Evolutionary conservation across 1,140 invertebrate genomes (phyloP).

Genomic region (Formica exsecta): DNA sequence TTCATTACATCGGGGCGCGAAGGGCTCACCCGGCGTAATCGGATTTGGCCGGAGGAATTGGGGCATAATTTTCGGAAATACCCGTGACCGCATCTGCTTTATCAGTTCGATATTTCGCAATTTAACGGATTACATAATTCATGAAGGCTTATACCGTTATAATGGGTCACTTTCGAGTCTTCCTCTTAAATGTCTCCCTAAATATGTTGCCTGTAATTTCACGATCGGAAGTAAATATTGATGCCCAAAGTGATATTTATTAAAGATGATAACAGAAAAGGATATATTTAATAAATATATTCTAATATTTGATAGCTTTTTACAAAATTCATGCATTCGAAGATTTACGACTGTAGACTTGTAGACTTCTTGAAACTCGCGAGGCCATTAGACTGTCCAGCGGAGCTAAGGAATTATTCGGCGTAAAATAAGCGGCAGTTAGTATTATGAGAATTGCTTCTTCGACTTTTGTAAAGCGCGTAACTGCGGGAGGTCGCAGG

Average conservation of each 20-base stretch:
- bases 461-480: slow-evolving; percentile 43
- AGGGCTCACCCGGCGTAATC: slow-evolving; percentile 61
- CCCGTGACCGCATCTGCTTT: slow-evolving; percentile 56
- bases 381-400: not conserved
- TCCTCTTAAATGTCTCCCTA: slow-evolving; percentile 25
- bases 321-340: not conserved
- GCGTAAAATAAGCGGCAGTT: slow-evolving; percentile 54
- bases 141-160: slow-evolving; percentile 35
- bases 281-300: not conserved
- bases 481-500: slow-evolving; percentile 30
- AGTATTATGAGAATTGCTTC: slow-evolving; percentile 62
- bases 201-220: not conserved
- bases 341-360: not conserved
- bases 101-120: slow-evolving; percentile 62
- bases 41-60: slow-evolving; percentile 63
- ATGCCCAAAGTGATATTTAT: not conserved
- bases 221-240: not conserved
- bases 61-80: slow-evolving; percentile 64
- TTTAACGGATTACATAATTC: slow-evolving; percentile 62
- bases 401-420: slow-evolving; percentile 24
- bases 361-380: not conserved
- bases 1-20: slow-evolving; percentile 59
- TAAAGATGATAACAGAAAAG: not conserved
- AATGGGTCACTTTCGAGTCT: slow-evolving; percentile 11
- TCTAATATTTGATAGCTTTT: not conserved